A percentile compares a stretch with the other conserved stretches of the same genome.
Evolutionary conservation across 1,140 invertebrate species (phyloP).

Genomic region (Zeugodacus cucurbitae): DNA sequence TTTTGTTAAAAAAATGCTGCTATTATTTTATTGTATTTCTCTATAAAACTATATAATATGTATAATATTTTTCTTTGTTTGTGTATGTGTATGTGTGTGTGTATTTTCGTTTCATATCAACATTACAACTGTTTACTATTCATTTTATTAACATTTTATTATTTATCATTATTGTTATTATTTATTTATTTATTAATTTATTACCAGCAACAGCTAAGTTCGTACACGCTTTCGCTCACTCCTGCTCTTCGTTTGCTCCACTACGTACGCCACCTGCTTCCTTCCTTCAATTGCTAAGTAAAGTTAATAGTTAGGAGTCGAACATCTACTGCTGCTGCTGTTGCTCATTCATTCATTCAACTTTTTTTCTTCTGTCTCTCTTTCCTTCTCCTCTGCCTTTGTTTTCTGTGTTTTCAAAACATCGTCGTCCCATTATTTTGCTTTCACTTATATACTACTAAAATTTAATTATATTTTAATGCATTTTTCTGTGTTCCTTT

Average conservation of each 20-base stretch:
- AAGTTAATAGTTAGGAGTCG: not conserved
- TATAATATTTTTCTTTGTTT: not conserved
- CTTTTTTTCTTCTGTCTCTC: no score
- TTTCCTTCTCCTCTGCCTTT: not conserved
- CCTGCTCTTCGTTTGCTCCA: no score
- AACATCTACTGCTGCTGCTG: no score
- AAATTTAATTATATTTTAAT: constrained; percentile 25
- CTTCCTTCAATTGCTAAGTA: not conserved
- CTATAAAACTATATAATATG: not conserved
- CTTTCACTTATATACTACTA: constrained; percentile 26
- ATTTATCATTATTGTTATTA: not conserved
- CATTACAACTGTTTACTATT: constrained; percentile 6
- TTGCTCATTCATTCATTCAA: not conserved
- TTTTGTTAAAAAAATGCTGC: constrained; percentile 21
- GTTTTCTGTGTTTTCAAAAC: not conserved
- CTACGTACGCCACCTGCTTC: no score
- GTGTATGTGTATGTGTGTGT: no score
- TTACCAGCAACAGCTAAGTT: not conserved
- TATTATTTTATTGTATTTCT: constrained; percentile 9
- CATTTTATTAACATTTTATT: not conserved
- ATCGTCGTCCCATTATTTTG: not conserved
- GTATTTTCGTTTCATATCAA: not conserved
- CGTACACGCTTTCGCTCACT: not conserved
- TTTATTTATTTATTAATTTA: not conserved
- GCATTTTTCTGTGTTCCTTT: not conserved